phyloP scores from a whole-genome alignment of 2,797 vertebrate genomes.

The Chelmon rostratus region DNA sequence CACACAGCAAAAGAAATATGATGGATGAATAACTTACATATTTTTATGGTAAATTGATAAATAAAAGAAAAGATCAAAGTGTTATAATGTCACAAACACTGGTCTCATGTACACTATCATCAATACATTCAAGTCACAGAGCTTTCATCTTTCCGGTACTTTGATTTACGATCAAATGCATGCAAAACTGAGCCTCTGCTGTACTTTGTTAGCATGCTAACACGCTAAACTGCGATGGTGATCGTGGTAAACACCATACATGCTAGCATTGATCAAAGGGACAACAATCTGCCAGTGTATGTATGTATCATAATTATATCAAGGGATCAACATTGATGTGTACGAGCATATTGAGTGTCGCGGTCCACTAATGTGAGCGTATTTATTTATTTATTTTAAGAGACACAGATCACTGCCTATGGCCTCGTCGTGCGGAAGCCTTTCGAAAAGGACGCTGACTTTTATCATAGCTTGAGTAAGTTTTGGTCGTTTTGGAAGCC shows the following conservation, averaged over 20 bases:
- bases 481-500: no score
- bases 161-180: slow-evolving; percentile 1
- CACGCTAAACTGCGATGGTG: background rate
- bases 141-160: background rate
- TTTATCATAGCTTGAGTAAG: no score
- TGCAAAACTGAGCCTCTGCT: background rate
- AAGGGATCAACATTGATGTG: background rate
- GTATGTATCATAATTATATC: no score
- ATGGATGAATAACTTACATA: background rate
- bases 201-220: background rate
- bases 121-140: background rate
- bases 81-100: background rate
- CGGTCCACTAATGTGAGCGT: background rate
- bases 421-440: no score
- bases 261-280: background rate
- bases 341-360: background rate
- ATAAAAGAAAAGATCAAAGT: background rate
- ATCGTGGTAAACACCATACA: background rate
- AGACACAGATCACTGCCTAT: background rate
- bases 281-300: no score
- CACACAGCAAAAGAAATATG: background rate
- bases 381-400: no score
- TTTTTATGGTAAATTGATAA: background rate
- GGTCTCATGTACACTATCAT: background rate
- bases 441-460: background rate